Evolutionary conservation across 2,797 vertebrate species (phyloP), one percentile per base, ranked within the genome.

Genomic region (Sebastes iracundus): DNA sequence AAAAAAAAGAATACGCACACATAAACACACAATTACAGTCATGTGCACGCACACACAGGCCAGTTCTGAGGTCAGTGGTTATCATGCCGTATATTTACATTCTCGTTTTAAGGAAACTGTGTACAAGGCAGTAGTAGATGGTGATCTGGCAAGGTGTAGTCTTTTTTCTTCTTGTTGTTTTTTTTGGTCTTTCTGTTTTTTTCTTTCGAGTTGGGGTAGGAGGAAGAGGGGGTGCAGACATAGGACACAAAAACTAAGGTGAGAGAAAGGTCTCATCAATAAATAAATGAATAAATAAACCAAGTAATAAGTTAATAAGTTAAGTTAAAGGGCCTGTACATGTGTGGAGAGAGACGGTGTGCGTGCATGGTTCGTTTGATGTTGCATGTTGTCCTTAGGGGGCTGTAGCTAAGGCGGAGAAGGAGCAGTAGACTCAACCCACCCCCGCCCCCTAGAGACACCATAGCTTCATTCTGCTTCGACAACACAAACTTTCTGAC

Each of bases 121-220:
- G 95, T 95, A 92, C 93, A 95, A 96, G 95, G 95, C 96, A 95
- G 92, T 94, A 90, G 84, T 85, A 82, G 89, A 95, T 90, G 90
- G 89, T 92, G 90, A 90, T 87, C 87, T 83, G 89, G 91, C 87
- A 88, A 93, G 92, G 91, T 94, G 77, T 82, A 60, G 70, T 82
- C 25, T 14, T 67, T 73, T 75, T 63, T 83, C 59, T 27, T 7
- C 46, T 56, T 69, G 62, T 56, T 75, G 61, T 52, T n/a, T 52
- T n/a, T 52, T 52, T 52, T n/a, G 49, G 20, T n/a, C 20, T 52
- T 52, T n/a, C 4, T n/a, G 20, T 68, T 42, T 61, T 75, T 75
- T 58, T 30, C 52, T 72, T 46, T 73, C 4, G 25, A 52, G 42
- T 66, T 20, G 38, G 16, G 35, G 32, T 30, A 62, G 32, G 69